Conservation (phyloP, 2,113 vertebrate species). For the Myotis brandtii region DNA sequence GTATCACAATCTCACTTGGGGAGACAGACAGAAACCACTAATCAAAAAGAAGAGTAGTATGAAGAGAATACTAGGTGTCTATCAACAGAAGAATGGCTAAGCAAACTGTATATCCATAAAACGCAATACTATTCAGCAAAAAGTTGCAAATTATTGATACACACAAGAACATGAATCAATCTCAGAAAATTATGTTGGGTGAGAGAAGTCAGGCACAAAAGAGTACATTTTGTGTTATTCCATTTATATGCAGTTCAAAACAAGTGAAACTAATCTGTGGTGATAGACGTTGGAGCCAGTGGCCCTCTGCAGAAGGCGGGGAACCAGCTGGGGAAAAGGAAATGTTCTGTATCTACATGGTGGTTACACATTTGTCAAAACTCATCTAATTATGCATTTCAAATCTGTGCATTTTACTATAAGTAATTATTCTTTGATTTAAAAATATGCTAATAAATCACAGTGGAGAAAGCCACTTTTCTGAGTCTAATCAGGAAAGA, state of each 20-base stretch:
- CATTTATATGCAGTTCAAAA: not conserved
- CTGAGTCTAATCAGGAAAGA: not conserved
- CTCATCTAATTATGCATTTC: not conserved
- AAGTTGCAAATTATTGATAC: not conserved
- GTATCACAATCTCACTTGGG: not conserved
- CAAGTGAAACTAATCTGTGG: not conserved
- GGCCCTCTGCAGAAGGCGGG: not conserved
- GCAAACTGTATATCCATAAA: not conserved
- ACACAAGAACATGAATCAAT: not conserved
- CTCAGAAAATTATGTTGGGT: conserved; percentile 1
- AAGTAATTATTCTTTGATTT: not conserved
- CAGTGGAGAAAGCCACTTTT: conserved; percentile 7
- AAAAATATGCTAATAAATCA: not conserved
- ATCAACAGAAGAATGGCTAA: not conserved
- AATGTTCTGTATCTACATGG: not conserved
- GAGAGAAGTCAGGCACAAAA: conserved; percentile 24
- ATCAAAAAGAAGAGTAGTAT: not conserved
- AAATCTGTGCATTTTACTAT: not conserved
- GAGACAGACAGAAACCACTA: conserved; percentile 1
- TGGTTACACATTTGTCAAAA: not conserved
- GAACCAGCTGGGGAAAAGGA: not conserved
- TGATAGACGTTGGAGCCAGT: not conserved
- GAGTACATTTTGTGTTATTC: not conserved
- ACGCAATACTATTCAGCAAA: not conserved
- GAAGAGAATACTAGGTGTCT: not conserved